Evolutionary conservation across 2,888 invertebrate genomes (phyloP).

Genomic region (Lumbricus terrestris): DNA sequence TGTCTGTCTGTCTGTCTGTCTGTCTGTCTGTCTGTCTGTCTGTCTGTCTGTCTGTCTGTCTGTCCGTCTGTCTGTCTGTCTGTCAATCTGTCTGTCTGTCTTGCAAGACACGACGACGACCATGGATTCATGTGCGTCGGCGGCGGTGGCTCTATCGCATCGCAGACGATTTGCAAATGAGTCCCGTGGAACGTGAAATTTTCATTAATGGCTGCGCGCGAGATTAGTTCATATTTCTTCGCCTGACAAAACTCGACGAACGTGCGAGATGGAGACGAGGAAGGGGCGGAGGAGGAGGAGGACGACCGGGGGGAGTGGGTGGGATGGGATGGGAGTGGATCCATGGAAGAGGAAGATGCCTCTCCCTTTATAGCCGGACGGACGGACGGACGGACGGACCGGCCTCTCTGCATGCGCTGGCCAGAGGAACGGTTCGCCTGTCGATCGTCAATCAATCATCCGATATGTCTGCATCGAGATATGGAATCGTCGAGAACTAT

Average conservation of each 20-base stretch:
- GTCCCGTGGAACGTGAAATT: slow-evolving; percentile 31
- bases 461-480: background rate
- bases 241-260: background rate
- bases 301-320: background rate
- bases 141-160: slow-evolving; percentile 22
- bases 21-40: background rate
- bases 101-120: too few relatives aligned
- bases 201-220: slow-evolving; percentile 25
- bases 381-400: slow-evolving; percentile 16
- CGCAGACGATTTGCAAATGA: slow-evolving; percentile 31
- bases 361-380: slow-evolving; percentile 12
- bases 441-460: slow-evolving; percentile 4
- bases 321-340: background rate
- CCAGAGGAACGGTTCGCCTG: background rate
- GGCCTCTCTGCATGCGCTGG: too few relatives aligned
- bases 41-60: background rate
- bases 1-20: too few relatives aligned
- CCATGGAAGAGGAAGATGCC: background rate
- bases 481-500: slow-evolving; percentile 13
- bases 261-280: background rate
- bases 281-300: too few relatives aligned
- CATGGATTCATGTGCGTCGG: background rate
- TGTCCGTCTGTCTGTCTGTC: too few relatives aligned
- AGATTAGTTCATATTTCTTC: slow-evolving; percentile 23
- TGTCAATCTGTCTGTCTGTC: background rate